These are phyloP conservation scores for Ptychoptera albimana DNA, from an alignment of 2,888 invertebrate genomes.

Conservation along the genomic window DNA sequence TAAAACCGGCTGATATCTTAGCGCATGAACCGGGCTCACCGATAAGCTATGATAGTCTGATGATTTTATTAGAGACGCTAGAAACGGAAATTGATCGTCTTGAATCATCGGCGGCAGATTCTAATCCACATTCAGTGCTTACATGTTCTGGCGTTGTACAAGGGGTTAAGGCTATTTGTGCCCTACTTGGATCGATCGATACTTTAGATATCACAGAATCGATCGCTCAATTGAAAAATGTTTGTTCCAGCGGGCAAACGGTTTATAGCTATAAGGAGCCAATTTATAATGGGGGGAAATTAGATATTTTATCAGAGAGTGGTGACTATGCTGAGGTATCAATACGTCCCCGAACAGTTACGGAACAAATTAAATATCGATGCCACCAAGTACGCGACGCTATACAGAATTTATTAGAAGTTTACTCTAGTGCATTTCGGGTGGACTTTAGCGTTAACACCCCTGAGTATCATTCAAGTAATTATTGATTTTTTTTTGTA, in stretches of 20 bases:
- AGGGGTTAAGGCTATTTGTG: slow-evolving; percentile 84
- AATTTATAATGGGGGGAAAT: slow-evolving; percentile 24
- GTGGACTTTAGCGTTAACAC: slow-evolving; percentile 63
- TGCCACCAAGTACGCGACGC: slow-evolving; percentile 62
- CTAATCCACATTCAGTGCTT: slow-evolving; percentile 34
- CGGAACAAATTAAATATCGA: slow-evolving; percentile 46
- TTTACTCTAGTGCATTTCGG: slow-evolving; percentile 71
- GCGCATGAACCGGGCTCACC: slow-evolving; percentile 58
- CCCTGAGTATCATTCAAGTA: slow-evolving; percentile 37
- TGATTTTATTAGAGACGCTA: slow-evolving; percentile 73
- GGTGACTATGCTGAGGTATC: slow-evolving; percentile 55
- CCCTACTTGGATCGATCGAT: slow-evolving; percentile 75
- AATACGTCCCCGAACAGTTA: slow-evolving; percentile 37
- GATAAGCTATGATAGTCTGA: slow-evolving; percentile 66
- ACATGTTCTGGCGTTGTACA: slow-evolving; percentile 66
- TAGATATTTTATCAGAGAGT: slow-evolving; percentile 49
- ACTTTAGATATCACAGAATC: slow-evolving; percentile 73
- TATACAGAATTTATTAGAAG: slow-evolving; percentile 65
- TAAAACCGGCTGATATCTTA: slow-evolving; percentile 62
- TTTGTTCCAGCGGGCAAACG: slow-evolving; percentile 23
- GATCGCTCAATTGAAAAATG: slow-evolving; percentile 34
- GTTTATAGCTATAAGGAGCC: slow-evolving; percentile 14
- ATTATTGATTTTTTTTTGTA: slow-evolving; percentile 19
- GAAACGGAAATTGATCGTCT: slow-evolving; percentile 69
- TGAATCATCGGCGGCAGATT: slow-evolving; percentile 44